Evolutionary conservation across 64 coral and sea anemone genomes (phyloP).

Genomic region (Actinia tenebrosa): DNA sequence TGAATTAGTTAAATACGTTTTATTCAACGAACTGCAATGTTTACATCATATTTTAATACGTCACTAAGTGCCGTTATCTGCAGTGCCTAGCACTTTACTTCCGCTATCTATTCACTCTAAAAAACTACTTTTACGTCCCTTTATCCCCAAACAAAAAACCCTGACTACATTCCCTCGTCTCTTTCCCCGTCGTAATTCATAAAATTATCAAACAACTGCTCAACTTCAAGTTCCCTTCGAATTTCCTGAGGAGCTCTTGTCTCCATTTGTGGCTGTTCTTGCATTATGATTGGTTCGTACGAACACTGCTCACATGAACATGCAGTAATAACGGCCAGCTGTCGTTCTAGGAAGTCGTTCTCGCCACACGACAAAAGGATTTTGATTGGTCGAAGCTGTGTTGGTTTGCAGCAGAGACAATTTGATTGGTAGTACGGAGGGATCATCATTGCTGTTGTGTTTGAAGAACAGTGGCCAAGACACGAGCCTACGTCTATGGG

Average conservation of each 20-base stretch:
- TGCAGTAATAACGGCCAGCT: constrained; percentile 46
- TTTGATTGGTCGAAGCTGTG: constrained; percentile 30
- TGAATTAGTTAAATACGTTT: no score
- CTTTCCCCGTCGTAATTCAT: background rate
- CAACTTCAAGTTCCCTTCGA: background rate
- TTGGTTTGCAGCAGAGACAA: constrained; percentile 59
- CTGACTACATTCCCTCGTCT: no score
- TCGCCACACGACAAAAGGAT: constrained; percentile 23
- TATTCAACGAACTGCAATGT: no score
- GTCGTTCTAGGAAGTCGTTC: constrained; percentile 18
- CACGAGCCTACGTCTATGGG: constrained; percentile 49
- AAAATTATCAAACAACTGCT: constrained; percentile 4
- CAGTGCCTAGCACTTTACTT: no score
- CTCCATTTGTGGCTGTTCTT: background rate
- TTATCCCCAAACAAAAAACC: no score
- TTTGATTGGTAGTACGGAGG: constrained; percentile 52
- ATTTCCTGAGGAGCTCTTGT: background rate
- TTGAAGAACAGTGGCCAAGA: constrained; percentile 40
- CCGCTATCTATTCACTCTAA: no score
- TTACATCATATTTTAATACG: no score
- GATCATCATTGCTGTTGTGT: constrained; percentile 38
- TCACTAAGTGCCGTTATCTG: no score
- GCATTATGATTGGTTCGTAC: background rate
- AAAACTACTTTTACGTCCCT: no score
- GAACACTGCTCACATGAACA: constrained; percentile 50